phyloP scores from a whole-genome alignment of 2,113 vertebrate genomes.

The Polypterus bichir region DNA sequence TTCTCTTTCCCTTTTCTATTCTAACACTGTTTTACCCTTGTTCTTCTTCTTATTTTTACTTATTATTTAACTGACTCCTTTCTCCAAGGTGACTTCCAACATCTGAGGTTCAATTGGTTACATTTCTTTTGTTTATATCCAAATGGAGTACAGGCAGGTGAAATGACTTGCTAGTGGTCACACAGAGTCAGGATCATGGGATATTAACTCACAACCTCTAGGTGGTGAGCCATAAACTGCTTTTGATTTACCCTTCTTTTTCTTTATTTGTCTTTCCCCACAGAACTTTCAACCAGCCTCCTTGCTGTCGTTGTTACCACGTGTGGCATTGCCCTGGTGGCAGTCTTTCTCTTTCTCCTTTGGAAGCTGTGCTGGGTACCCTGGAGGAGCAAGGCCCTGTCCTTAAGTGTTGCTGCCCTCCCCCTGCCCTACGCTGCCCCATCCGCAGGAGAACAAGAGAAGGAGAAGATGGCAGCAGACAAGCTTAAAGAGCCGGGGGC shows the following conservation, averaged over 20 bases:
- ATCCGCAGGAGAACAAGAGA: conserved; percentile 27
- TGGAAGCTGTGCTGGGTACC: conserved; percentile 84
- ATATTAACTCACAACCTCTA: too few relatives aligned
- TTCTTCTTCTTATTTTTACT: conserved; percentile 5
- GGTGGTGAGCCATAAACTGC: conserved; percentile 8
- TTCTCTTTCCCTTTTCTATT: conserved; percentile 34
- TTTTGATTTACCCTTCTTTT: conserved; percentile 29
- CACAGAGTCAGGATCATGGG: too few relatives aligned
- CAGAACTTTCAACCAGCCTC: conserved; percentile 82
- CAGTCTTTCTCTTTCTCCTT: conserved; percentile 73
- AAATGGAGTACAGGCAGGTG: too few relatives aligned
- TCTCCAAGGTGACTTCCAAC: too few relatives aligned
- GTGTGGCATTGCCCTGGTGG: conserved; percentile 78
- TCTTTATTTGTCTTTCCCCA: conserved; percentile 28
- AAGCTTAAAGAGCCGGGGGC: conserved; percentile 71
- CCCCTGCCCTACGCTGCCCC: conserved; percentile 24
- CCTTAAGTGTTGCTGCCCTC: conserved; percentile 38
- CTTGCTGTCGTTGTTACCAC: conserved; percentile 70
- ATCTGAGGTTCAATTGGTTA: too few relatives aligned
- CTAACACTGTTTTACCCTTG: conserved; percentile 22
- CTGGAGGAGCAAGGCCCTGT: conserved; percentile 65
- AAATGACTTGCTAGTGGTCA: too few relatives aligned
- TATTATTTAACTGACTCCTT: too few relatives aligned
- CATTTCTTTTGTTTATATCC: too few relatives aligned
- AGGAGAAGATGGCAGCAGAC: conserved; percentile 71